Evolutionary conservation across 2,888 invertebrate species (phyloP).

Genomic region (Blastobasis adustella): DNA sequence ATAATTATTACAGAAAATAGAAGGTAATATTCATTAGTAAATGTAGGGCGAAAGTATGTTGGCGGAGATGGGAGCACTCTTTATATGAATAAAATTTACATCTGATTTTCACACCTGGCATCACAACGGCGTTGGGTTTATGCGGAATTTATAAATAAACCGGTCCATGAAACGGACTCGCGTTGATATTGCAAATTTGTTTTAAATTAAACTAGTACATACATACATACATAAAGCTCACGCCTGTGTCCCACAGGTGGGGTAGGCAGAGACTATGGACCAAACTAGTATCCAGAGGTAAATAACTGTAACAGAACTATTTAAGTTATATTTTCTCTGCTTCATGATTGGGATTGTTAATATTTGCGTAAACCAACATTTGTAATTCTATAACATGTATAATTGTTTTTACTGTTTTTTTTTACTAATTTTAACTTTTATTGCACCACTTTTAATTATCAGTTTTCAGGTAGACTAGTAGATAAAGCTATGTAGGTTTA

Average conservation of each 20-base stretch:
- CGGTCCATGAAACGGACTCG: conserved; percentile 1
- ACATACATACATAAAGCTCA: too few species aligned
- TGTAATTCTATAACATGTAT: background rate
- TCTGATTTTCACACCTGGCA: conserved; percentile 9
- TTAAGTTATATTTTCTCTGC: too few species aligned
- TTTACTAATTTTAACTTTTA: background rate
- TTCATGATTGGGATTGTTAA: too few species aligned
- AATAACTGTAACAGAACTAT: background rate
- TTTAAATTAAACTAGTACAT: background rate
- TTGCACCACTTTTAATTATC: too few species aligned
- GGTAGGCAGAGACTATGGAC: too few species aligned
- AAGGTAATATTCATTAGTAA: conserved; percentile 9
- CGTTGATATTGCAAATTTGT: background rate
- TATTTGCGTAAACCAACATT: too few species aligned
- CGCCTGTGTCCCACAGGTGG: too few species aligned
- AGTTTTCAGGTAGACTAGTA: too few species aligned
- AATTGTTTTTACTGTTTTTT: background rate
- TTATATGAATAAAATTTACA: conserved; percentile 16
- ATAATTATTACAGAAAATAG: conserved; percentile 4
- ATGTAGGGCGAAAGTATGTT: conserved; percentile 4
- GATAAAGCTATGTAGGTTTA: background rate
- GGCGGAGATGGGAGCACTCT: conserved; percentile 6
- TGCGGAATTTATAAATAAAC: conserved; percentile 7
- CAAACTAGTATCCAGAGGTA: background rate
- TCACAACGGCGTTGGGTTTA: conserved; percentile 1